phyloP scores from a whole-genome alignment of 2,113 vertebrate genomes.

The Mystacornis crossleyi region DNA sequence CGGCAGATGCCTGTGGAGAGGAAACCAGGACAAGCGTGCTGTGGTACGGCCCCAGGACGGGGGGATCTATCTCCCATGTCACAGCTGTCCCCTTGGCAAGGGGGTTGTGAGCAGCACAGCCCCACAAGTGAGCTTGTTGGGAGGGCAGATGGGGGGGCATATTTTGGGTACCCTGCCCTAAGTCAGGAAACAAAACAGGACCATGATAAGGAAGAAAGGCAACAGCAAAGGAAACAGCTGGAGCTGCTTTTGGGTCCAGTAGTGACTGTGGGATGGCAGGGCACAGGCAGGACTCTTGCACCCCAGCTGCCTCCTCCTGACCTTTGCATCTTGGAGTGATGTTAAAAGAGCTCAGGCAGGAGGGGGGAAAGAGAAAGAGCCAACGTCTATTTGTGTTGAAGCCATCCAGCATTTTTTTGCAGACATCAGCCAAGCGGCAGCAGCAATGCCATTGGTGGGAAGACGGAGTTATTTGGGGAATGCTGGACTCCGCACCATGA shows the following conservation, averaged over 20 bases:
- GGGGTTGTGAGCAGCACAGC: background rate
- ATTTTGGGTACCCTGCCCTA: background rate
- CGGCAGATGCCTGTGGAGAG: background rate
- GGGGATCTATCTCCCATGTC: accelerated
- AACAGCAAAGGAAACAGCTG: background rate
- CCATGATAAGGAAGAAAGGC: background rate
- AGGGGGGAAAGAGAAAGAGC: background rate
- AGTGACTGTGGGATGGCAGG: background rate
- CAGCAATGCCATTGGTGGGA: constrained; percentile 65
- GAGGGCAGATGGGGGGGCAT: accelerated
- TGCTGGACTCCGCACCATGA: constrained; percentile 66
- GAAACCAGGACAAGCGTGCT: background rate
- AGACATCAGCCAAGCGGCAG: constrained; percentile 38
- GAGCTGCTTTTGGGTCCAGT: background rate
- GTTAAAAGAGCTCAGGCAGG: background rate
- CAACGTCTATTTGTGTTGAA: constrained; percentile 19
- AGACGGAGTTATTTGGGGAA: constrained; percentile 68
- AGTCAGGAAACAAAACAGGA: background rate
- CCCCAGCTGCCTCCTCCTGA: background rate
- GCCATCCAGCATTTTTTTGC: constrained; percentile 47
- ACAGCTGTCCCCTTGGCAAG: background rate
- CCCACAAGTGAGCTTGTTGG: accelerated
- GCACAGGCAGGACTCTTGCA: accelerated
- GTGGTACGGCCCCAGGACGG: accelerated
- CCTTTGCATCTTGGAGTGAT: background rate